Conservation (phyloP, 2,888 invertebrate genomes). For the Aplocera efformata region DNA sequence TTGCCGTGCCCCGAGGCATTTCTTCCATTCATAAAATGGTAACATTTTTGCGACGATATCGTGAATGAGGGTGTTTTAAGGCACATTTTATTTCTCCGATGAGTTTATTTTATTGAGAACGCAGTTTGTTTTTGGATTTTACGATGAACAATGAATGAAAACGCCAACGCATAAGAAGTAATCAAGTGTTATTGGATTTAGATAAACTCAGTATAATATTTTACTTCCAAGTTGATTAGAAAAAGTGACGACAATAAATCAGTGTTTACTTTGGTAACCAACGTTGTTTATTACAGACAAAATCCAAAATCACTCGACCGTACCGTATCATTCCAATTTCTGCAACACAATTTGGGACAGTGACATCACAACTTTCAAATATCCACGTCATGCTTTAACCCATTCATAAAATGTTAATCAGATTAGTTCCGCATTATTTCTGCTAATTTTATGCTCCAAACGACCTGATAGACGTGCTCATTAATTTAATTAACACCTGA, state of each 20-base stretch:
- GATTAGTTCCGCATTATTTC: conserved; percentile 62
- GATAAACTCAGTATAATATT: no score
- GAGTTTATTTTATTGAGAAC: conserved; percentile 19
- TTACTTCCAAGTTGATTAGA: no score
- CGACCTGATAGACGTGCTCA: conserved; percentile 46
- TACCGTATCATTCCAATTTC: conserved; percentile 16
- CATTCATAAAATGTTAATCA: conserved; percentile 71
- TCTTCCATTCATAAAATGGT: conserved; percentile 28
- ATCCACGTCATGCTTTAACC: conserved; percentile 49
- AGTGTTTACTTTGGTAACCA: conserved; percentile 7
- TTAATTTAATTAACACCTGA: conserved; percentile 62
- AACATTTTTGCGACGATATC: conserved; percentile 21
- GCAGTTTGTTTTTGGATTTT: conserved; percentile 12
- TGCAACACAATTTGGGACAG: conserved; percentile 30
- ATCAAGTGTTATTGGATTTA: neutral
- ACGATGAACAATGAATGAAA: conserved; percentile 11
- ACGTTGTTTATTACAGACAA: conserved; percentile 15
- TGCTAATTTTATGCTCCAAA: conserved; percentile 60
- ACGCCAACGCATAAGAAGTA: neutral
- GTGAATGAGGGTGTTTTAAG: conserved; percentile 27
- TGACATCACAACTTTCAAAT: conserved; percentile 62
- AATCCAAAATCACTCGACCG: conserved; percentile 20
- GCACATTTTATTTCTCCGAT: conserved; percentile 27
- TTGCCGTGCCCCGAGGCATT: conserved; percentile 13
- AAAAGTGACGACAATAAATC: neutral